phyloP scores from a whole-genome alignment of 2,797 vertebrate genomes.

The Jordanella pulchra region DNA sequence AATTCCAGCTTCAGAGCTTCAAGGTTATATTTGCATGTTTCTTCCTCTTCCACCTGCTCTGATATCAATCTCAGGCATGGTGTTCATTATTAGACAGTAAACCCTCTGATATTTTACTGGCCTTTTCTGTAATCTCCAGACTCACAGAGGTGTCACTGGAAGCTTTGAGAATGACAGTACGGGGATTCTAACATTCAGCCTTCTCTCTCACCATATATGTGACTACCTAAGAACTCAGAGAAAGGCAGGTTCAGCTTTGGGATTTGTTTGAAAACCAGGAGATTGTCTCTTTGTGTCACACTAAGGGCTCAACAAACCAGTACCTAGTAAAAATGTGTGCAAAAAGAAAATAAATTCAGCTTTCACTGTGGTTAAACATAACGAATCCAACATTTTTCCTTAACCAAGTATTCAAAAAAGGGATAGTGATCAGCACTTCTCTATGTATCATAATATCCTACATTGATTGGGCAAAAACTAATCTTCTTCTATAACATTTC shows the following conservation, averaged over 20 bases:
- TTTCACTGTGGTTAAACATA: too few relatives aligned
- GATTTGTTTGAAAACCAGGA: constrained; percentile 1
- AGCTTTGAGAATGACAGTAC: constrained; percentile 62
- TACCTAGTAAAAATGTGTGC: too few relatives aligned
- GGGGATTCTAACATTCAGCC: constrained; percentile 18
- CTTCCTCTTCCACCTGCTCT: constrained; percentile 38
- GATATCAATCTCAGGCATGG: constrained; percentile 33
- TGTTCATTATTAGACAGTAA: constrained; percentile 57
- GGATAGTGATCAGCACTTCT: too few relatives aligned
- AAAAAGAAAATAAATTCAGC: too few relatives aligned
- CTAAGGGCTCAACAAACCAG: too few relatives aligned
- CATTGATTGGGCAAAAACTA: too few relatives aligned
- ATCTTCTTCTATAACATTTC: too few relatives aligned
- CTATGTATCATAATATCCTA: too few relatives aligned
- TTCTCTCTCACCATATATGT: constrained; percentile 1
- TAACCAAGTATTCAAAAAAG: too few relatives aligned
- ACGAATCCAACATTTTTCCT: too few relatives aligned
- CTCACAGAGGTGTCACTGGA: constrained; percentile 34
- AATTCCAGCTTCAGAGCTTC: constrained; percentile 38
- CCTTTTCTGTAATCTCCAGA: constrained; percentile 68
- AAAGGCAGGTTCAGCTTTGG: constrained; percentile 14
- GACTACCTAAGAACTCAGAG: constrained; percentile 8
- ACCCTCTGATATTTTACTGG: constrained; percentile 70
- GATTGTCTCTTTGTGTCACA: not conserved
- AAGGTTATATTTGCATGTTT: constrained; percentile 44